Percentiles rank a stretch among this genome's conserved stretches.
Evolutionary conservation across 2,113 vertebrate genomes (phyloP).

Genomic region (Phaetusa simplex): DNA sequence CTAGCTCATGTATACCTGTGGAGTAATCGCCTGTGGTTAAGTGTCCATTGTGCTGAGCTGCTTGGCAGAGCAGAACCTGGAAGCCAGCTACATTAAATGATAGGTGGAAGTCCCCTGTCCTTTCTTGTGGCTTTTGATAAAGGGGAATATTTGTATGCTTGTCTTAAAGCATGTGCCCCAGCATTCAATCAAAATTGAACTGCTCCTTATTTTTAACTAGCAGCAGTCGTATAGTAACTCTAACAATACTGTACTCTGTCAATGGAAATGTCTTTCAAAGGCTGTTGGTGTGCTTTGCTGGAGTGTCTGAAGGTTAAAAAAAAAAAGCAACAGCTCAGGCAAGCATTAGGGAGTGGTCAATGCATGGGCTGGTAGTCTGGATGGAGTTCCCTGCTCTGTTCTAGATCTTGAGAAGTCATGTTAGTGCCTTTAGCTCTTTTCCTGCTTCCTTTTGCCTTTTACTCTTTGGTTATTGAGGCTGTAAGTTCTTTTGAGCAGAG

Average conservation of each 20-base stretch:
- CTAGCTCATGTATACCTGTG: not conserved
- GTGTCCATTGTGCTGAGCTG: not conserved
- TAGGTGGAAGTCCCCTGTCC: not conserved
- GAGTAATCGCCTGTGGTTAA: no score
- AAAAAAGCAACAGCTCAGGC: not conserved
- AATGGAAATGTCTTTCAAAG: not conserved
- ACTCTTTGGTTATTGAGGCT: not conserved
- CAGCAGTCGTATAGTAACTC: not conserved
- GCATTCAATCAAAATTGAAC: not conserved
- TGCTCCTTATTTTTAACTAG: not conserved
- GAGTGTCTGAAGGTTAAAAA: not conserved
- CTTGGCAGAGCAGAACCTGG: not conserved
- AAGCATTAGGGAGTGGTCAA: not conserved
- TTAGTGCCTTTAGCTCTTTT: not conserved
- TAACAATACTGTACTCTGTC: not conserved
- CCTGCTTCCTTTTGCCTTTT: not conserved
- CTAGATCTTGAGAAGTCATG: not conserved
- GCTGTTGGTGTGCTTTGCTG: not conserved
- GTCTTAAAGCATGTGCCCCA: not conserved
- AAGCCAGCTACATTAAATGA: not conserved
- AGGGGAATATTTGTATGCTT: not conserved
- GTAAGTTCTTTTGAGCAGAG: not conserved
- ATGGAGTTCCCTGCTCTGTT: not conserved
- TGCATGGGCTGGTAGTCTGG: not conserved
- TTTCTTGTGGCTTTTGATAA: not conserved